Evolutionary conservation across 53 echinoderm and acorn worm genomes (phyloP).

Genomic region (Temnopleurus reevesii): DNA sequence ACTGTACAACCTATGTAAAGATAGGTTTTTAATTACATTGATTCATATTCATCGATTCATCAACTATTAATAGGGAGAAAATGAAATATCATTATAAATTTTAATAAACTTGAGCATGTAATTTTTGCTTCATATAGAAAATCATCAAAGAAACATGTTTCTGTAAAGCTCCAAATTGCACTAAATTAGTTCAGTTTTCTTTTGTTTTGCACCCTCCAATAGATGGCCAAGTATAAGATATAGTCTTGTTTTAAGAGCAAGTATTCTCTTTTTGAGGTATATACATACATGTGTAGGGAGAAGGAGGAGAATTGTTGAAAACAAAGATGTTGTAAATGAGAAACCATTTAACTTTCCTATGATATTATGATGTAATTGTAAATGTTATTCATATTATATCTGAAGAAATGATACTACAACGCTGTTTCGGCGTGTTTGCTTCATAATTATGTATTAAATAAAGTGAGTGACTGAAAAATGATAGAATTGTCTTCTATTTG

Average conservation of each 20-base stretch:
- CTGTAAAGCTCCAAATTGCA: not conserved
- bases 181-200: not conserved
- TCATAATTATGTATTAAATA: conserved; percentile 60
- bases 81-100: too few species aligned
- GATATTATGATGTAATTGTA: conserved; percentile 38
- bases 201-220: not conserved
- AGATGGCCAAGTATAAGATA: not conserved
- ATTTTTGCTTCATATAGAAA: too few species aligned
- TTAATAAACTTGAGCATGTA: too few species aligned
- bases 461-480: conserved; percentile 53
- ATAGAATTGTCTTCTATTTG: not conserved
- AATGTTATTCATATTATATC: conserved; percentile 49
- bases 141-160: too few species aligned
- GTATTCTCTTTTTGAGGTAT: not conserved
- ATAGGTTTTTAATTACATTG: too few species aligned
- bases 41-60: too few species aligned
- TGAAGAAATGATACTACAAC: conserved; percentile 19
- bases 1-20: too few species aligned
- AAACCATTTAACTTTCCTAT: conserved; percentile 39
- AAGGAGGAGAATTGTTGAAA: not conserved
- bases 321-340: conserved; percentile 6
- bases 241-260: not conserved
- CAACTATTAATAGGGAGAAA: too few species aligned
- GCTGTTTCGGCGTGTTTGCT: conserved; percentile 36
- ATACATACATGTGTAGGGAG: not conserved